Conservation (phyloP, 2,888 invertebrate genomes). For the Heteromyza rotundicornis region DNA sequence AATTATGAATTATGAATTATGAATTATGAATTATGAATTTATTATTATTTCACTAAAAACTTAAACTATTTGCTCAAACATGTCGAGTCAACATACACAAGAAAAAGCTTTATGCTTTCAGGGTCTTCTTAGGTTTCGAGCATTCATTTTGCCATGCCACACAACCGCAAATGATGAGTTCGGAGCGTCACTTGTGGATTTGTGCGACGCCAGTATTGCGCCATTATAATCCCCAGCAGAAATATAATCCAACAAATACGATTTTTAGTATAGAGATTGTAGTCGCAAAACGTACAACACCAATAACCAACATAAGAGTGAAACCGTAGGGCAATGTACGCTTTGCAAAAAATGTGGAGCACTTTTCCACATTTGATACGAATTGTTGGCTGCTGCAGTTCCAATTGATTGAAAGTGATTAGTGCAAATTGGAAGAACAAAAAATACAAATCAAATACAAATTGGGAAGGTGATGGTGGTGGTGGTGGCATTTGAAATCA, state of each 20-base stretch:
- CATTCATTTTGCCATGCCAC: constrained; percentile 45
- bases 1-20: too few species aligned
- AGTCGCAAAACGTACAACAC: neutral
- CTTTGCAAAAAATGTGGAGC: neutral
- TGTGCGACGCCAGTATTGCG: neutral
- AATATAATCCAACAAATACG: neutral
- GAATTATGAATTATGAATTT: too few species aligned
- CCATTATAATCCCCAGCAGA: neutral
- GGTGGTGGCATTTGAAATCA: too few species aligned
- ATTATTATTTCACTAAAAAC: too few species aligned
- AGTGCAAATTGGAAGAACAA: constrained; percentile 24
- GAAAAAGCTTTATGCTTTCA: neutral
- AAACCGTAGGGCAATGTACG: neutral
- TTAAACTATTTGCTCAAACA: too few species aligned
- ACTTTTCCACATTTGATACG: too few species aligned
- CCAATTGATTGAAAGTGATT: constrained; percentile 35
- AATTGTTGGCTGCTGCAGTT: constrained; percentile 26
- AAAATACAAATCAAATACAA: neutral
- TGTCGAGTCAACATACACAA: too few species aligned
- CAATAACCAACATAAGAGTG: neutral
- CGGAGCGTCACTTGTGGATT: constrained; percentile 35
- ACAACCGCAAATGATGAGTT: constrained; percentile 57
- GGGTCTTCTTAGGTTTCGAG: neutral
- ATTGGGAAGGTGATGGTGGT: neutral
- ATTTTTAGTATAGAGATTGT: neutral